Evolutionary conservation across 2,797 vertebrate species (phyloP), one percentile per base, ranked within the genome.

Genomic region (Mus caroli): DNA sequence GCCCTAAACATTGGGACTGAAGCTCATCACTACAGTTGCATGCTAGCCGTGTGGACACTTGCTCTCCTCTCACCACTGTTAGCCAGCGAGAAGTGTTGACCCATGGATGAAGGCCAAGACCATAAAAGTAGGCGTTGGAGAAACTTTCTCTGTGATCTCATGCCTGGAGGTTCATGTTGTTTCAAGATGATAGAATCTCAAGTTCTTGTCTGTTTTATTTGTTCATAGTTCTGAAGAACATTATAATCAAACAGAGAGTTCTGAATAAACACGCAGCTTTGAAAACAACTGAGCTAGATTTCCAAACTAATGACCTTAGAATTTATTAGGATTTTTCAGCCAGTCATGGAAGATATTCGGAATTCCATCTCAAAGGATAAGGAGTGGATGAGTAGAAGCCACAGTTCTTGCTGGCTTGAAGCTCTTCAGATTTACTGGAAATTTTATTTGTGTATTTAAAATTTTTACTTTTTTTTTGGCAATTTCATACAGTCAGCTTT

Each of bases 151-250:
- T 43, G 37, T 79, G 58, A 75, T 75, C 89, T 86, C 71, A 86
- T n/a, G 85, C 87, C 94, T 86, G 1, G 69, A 91, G 82, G 22
- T 17, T 26, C 54, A 90, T 58, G 24, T 60, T 83, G 43, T 79
- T 88, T 89, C 71, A 58, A 83, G 90, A 88, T 58, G 56, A 89
- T 52, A 69, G 54, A 62, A 58, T 82, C 56, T 40, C 62, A 91
- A 86, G 60, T 26, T 79, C 94, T 92, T 22, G 50, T 89, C 71
- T 86, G 52, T 54, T 93, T 69, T 58, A 37, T 78, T 90, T 92
- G 73, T 73, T 94, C 73, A 40, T 52, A 19, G 69, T 40, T 92
- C 69, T 34, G 15, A 79, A 13, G 43, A 46, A 86, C 56, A 71
- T 64, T 69, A 3, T 28, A 62, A 54, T n/a, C 71, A 91, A 91